Base-by-base conservation (phyloP, 2,797 vertebrate species). In the Hafferia zeledoni region DNA sequence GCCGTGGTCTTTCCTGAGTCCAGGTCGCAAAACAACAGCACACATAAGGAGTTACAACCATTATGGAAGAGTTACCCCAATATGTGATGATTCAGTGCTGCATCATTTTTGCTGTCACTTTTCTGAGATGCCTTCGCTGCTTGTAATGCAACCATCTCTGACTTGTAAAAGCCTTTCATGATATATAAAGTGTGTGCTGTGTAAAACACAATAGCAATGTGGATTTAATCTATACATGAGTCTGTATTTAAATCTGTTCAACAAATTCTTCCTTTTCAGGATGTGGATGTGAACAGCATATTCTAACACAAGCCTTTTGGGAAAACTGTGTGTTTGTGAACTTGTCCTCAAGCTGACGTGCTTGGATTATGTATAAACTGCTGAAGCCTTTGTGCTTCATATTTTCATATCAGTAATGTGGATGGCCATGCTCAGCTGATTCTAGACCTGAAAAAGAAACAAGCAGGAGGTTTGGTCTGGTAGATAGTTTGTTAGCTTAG, bases 261-360 rank as follows among this genome's bases (percentile, higher is more conserved):
- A 90, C 30, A 86, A 90, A 65, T 76, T 59, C 31, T 97, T 95
- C 50, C 82, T 86, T 95, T 96, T 89, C 82, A 94, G 93, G 55
- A 47, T 78, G 9, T 68, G 30, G 49, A 31, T 92, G 39, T 75
- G 90, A 83, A 55, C 60, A 87, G n/a, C 50, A 25, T 81, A 57
- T 61, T 76, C 43, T 78, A 53, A 35, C 59, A 35, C 39, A 89
- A 59, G 37, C 61, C 61, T 74, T 76, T 41, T 43, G 64, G 57
- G 81, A 63, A 93, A 81, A 44, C 27, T n/a, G 3, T 87, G 5
- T 82, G 28, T 89, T 83, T 64, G 43, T 84, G 91, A 83, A 44
- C 19, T 47, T 60, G 35, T 52, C 44, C 47, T 86, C 47, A 61
- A 59, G 65, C 53, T 78, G 65, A 33, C 0, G 0, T 84, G 7